A percentile compares a stretch with the other conserved stretches of the same genome.
Conservation (phyloP, 1,140 invertebrate species). For the Dreissena rostriformis region DNA sequence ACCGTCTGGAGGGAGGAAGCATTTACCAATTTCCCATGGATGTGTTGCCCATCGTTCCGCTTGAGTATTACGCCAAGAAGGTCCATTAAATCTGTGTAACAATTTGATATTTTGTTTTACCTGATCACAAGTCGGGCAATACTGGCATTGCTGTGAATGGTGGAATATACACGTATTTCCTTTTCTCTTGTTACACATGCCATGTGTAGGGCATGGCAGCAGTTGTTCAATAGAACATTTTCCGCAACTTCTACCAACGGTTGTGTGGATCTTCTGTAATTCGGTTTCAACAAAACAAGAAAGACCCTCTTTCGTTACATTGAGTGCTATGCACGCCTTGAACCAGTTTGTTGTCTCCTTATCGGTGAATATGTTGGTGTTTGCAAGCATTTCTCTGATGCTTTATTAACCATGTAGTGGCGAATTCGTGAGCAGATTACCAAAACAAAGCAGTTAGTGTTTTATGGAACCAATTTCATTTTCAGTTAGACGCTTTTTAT, state of each 20-base stretch:
- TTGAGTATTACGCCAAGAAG: neutral
- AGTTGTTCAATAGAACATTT: neutral
- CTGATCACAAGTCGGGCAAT: neutral
- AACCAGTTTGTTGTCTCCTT: neutral
- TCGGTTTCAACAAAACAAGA: neutral
- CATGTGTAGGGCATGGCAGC: neutral
- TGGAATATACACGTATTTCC: neutral
- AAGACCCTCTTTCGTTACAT: neutral
- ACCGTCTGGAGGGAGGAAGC: slow-evolving; percentile 1
- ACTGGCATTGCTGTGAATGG: neutral
- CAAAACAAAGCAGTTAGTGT: too few species aligned
- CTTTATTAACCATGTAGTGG: too few species aligned
- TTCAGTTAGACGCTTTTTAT: too few species aligned
- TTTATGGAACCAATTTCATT: too few species aligned
- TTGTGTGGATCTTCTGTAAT: neutral
- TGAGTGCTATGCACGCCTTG: neutral
- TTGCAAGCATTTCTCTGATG: too few species aligned
- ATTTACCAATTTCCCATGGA: neutral
- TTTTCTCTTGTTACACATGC: neutral
- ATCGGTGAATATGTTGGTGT: too few species aligned
- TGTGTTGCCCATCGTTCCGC: neutral
- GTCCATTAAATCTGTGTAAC: neutral
- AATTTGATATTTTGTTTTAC: neutral
- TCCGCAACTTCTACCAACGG: neutral
- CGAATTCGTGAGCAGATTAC: too few species aligned